phyloP scores from a whole-genome alignment of 2,797 vertebrate genomes.

The Halcyon chelicuti region DNA sequence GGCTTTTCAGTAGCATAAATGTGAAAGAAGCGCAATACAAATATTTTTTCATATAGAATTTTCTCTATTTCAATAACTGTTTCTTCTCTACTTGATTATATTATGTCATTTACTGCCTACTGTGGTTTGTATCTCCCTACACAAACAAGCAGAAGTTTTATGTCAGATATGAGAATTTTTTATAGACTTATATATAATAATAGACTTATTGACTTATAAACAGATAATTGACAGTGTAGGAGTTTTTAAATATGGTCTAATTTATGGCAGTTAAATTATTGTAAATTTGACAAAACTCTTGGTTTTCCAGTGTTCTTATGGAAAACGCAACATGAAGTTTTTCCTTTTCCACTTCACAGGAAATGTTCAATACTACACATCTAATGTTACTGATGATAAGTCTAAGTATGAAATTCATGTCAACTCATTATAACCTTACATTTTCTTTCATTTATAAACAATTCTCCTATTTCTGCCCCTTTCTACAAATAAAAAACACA shows the following conservation, averaged over 20 bases:
- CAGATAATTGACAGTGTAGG: background rate
- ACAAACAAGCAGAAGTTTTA: background rate
- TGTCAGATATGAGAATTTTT: background rate
- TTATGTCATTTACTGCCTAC: background rate
- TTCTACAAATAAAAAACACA: background rate
- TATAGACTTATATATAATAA: background rate
- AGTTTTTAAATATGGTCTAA: background rate
- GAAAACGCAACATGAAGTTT: background rate
- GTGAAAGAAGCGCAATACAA: background rate
- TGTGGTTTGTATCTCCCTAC: background rate
- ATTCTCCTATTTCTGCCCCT: background rate
- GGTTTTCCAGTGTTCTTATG: background rate
- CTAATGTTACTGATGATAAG: background rate
- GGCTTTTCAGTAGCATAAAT: background rate
- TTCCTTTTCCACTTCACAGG: background rate
- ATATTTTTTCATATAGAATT: background rate
- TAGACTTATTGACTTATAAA: background rate
- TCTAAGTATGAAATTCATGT: background rate
- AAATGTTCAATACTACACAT: background rate
- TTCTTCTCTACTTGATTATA: background rate
- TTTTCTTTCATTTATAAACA: background rate
- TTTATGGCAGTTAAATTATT: slow-evolving; percentile 13
- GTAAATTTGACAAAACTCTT: slow-evolving; percentile 16
- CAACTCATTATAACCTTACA: background rate
- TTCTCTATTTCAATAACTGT: background rate